Evolutionary conservation across 2,888 invertebrate genomes (phyloP).

Genomic region (Nomada goodeniana): DNA sequence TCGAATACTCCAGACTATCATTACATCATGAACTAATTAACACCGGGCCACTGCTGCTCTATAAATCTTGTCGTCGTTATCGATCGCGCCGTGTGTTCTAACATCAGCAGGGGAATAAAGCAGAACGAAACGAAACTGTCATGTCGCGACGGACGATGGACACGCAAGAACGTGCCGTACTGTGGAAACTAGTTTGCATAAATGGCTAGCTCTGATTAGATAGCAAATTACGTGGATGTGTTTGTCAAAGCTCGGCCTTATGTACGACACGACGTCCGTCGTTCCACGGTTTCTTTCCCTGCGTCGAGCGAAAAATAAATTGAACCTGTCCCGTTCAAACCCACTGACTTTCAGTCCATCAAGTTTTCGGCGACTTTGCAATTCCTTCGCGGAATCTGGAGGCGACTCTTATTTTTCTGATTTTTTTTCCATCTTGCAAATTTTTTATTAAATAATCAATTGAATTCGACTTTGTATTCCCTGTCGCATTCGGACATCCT

Average conservation of each 20-base stretch:
- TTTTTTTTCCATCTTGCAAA: not conserved
- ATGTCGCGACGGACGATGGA: slow-evolving; percentile 8
- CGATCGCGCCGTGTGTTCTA: not conserved
- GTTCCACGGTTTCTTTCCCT: not conserved
- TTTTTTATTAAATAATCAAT: not conserved
- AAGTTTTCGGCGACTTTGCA: not conserved
- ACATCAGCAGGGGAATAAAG: not conserved
- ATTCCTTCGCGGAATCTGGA: not conserved
- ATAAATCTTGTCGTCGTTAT: slow-evolving; percentile 22
- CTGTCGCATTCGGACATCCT: not conserved
- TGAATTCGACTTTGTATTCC: not conserved
- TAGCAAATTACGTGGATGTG: slow-evolving; percentile 53
- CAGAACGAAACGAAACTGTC: not conserved
- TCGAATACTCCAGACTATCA: not conserved
- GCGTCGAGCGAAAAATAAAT: slow-evolving; percentile 18
- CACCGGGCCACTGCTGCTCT: slow-evolving; percentile 4
- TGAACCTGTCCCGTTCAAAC: not conserved
- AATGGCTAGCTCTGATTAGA: slow-evolving; percentile 58
- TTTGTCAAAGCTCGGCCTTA: slow-evolving; percentile 40
- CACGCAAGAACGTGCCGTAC: slow-evolving; percentile 3
- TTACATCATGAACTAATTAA: slow-evolving; percentile 31
- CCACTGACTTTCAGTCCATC: not conserved
- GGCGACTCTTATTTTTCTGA: not conserved
- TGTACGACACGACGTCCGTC: slow-evolving; percentile 24
- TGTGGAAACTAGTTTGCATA: slow-evolving; percentile 50